Percentiles rank a stretch among this genome's conserved stretches.
Conservation (phyloP, 2,113 vertebrate genomes). For the Saimiri boliviensis region DNA sequence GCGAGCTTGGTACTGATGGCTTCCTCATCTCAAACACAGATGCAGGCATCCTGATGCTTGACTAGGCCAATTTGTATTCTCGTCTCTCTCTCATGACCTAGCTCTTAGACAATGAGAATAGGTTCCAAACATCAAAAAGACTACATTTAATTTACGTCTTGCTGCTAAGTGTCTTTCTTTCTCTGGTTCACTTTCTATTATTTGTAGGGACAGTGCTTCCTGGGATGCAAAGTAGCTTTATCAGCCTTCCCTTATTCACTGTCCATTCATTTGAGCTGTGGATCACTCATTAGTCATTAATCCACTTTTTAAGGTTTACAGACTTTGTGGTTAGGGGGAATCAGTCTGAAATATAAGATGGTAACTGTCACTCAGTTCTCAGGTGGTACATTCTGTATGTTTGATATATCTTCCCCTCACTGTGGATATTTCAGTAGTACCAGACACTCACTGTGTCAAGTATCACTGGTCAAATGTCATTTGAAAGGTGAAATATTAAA, state of each 20-base stretch:
- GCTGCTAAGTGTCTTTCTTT: background rate
- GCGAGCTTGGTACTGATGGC: accelerated
- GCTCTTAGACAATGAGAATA: background rate
- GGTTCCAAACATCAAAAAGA: accelerated
- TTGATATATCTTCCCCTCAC: background rate
- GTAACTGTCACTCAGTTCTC: background rate
- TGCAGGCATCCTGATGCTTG: accelerated
- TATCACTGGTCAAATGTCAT: background rate
- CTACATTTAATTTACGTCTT: background rate
- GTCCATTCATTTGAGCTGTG: background rate
- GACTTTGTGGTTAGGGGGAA: background rate
- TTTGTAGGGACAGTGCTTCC: background rate
- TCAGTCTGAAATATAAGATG: background rate
- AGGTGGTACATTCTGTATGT: background rate
- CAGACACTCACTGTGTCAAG: background rate
- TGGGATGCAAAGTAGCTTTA: background rate
- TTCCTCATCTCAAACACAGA: too few species aligned
- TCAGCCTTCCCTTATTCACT: background rate
- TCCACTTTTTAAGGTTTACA: background rate
- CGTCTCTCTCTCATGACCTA: accelerated
- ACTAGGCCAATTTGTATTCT: accelerated
- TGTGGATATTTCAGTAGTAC: background rate
- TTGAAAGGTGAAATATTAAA: background rate
- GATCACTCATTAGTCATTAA: background rate
- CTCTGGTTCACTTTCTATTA: background rate